A percentile compares a stretch with the other conserved stretches of the same genome.
Conservation (phyloP, 2,797 vertebrate genomes). For the Eulemur rubriventer region DNA sequence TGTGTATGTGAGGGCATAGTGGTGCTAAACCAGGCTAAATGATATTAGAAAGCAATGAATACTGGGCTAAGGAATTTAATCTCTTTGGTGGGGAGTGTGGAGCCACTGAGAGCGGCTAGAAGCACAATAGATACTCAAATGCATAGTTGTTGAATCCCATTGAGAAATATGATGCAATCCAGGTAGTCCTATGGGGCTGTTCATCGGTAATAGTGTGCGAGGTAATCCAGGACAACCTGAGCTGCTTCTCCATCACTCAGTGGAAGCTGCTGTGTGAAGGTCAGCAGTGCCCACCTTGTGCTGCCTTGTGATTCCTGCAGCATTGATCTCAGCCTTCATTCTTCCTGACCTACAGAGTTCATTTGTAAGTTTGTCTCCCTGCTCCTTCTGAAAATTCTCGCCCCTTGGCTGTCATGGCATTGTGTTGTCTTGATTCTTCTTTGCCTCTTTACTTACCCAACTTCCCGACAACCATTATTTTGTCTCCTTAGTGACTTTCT, state of each 20-base stretch:
- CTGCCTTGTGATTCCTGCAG: background rate
- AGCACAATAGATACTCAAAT: background rate
- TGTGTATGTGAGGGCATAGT: background rate
- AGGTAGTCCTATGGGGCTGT: rapidly evolving
- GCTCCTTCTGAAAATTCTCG: background rate
- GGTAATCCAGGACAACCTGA: background rate
- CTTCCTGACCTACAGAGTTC: background rate
- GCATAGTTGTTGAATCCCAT: background rate
- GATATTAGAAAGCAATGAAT: background rate
- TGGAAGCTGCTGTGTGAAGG: background rate
- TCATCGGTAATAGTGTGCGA: background rate
- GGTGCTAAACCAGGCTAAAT: background rate
- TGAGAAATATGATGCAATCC: background rate
- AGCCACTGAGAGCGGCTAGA: background rate
- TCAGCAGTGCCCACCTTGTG: background rate
- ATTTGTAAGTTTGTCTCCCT: background rate
- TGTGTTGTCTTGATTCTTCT: background rate
- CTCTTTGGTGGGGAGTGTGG: background rate
- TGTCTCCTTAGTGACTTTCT: background rate
- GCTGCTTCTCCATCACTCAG: background rate
- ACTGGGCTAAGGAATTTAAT: background rate
- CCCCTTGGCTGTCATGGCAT: background rate
- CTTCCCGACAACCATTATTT: background rate
- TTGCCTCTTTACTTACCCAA: background rate
- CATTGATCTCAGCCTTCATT: background rate